phyloP scores from a whole-genome alignment of 2,797 vertebrate genomes.

The Vespertilio murinus region DNA sequence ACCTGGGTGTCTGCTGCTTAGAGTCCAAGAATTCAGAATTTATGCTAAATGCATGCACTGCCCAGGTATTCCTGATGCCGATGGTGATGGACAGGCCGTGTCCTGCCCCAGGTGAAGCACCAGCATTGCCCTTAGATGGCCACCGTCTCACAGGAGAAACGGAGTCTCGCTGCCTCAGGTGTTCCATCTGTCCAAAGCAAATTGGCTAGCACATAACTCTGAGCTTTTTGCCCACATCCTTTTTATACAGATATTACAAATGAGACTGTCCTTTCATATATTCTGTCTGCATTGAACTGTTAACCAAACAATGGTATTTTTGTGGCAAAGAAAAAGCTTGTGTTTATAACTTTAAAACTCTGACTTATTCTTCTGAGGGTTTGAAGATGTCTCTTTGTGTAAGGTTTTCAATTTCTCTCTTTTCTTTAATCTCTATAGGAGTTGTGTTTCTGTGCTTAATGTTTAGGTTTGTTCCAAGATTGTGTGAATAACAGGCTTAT shows the following conservation, averaged over 20 bases:
- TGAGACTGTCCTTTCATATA: not conserved
- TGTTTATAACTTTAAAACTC: not conserved
- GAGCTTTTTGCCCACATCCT: not conserved
- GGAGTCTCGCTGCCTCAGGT: conserved; percentile 35
- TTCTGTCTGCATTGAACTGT: not conserved
- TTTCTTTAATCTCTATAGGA: conserved; percentile 58
- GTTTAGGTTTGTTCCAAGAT: not conserved
- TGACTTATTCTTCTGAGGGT: not conserved
- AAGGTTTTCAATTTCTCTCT: not conserved
- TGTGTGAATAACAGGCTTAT: not conserved
- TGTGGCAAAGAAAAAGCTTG: not conserved
- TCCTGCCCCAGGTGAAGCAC: not conserved
- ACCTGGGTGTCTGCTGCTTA: not conserved
- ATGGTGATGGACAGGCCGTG: not conserved
- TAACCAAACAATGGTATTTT: not conserved
- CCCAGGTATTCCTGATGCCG: not conserved
- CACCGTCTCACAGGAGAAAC: conserved; percentile 34
- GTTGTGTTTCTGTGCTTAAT: conserved; percentile 31
- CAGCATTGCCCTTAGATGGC: not conserved
- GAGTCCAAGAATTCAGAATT: not conserved
- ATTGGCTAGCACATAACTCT: not conserved
- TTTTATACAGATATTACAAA: not conserved
- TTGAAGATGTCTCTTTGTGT: not conserved
- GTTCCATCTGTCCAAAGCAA: conserved; percentile 37
- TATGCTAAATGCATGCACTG: not conserved